Percentiles rank a stretch among this genome's conserved stretches.
These are phyloP conservation scores for Melieria crassipennis DNA, from an alignment of 2,888 invertebrate genomes.

Conservation along the genomic window DNA sequence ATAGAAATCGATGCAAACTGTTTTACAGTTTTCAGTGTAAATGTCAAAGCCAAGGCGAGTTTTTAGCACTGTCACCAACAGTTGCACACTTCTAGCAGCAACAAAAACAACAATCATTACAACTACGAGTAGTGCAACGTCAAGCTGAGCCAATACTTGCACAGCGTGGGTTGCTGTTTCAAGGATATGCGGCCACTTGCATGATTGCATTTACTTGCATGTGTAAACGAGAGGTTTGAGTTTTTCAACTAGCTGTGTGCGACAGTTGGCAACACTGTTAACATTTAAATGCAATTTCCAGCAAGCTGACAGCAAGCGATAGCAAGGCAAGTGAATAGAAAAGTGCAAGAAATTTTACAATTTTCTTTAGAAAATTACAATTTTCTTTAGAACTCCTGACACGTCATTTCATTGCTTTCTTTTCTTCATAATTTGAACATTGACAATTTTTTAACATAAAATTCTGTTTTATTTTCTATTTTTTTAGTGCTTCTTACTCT, in stretches of 20 bases:
- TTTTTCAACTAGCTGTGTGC: too few relatives aligned
- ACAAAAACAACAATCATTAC: too few relatives aligned
- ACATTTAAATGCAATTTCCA: too few relatives aligned
- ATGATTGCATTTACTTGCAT: too few relatives aligned
- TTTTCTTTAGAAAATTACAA: not conserved
- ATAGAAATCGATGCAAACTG: not conserved
- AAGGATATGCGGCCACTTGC: too few relatives aligned
- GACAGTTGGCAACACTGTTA: too few relatives aligned
- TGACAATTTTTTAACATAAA: not conserved
- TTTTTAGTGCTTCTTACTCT: not conserved
- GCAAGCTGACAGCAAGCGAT: not conserved
- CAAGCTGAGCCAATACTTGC: too few relatives aligned
- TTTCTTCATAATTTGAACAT: not conserved
- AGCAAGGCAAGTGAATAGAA: not conserved
- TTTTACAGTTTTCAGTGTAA: not conserved
- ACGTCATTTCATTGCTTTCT: not conserved
- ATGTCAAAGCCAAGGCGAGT: conserved; percentile 23
- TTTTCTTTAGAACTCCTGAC: not conserved
- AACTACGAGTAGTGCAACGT: too few relatives aligned
- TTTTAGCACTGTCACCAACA: conserved; percentile 10
- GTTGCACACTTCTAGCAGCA: not conserved
- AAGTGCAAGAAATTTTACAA: not conserved
- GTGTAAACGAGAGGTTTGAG: too few relatives aligned
- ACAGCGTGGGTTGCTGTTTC: too few relatives aligned
- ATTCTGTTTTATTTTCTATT: not conserved